Conservation (phyloP, 1,140 invertebrate species). For the Macrobrachium nipponense region DNA sequence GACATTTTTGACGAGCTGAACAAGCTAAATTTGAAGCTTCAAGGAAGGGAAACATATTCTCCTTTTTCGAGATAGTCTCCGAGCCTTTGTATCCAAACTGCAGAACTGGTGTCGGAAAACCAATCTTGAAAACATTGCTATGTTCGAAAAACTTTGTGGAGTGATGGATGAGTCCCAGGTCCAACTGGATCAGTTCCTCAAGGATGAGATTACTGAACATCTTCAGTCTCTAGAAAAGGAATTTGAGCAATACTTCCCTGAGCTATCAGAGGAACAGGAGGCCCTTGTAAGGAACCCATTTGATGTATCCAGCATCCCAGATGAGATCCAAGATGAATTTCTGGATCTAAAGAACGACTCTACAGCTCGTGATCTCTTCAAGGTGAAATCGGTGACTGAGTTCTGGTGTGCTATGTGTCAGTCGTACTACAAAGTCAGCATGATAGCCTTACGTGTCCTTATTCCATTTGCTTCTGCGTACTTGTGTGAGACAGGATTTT, state of each 20-base stretch:
- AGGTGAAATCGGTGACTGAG: too few species aligned
- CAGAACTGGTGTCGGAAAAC: constrained; percentile 32
- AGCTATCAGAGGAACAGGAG: constrained; percentile 23
- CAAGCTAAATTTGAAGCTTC: constrained; percentile 48
- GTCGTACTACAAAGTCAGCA: too few species aligned
- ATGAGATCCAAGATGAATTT: constrained; percentile 49
- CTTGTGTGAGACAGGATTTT: too few species aligned
- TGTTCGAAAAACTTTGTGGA: constrained; percentile 33
- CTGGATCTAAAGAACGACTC: constrained; percentile 16
- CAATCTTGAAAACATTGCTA: constrained; percentile 37
- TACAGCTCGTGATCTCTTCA: too few species aligned
- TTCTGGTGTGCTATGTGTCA: too few species aligned
- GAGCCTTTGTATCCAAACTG: constrained; percentile 36
- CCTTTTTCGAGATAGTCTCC: constrained; percentile 26
- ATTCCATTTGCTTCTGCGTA: too few species aligned
- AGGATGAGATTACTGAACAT: constrained; percentile 32
- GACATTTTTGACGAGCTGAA: too few species aligned
- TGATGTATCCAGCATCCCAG: neutral
- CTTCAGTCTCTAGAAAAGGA: constrained; percentile 30
- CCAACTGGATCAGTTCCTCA: constrained; percentile 31
- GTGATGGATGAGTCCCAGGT: constrained; percentile 38
- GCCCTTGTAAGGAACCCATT: constrained; percentile 11
- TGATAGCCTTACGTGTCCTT: too few species aligned
- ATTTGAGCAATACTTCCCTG: constrained; percentile 34
- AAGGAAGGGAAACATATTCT: constrained; percentile 39